Base-by-base conservation (phyloP, 2,888 invertebrate genomes). In the Ametastegia equiseti region DNA sequence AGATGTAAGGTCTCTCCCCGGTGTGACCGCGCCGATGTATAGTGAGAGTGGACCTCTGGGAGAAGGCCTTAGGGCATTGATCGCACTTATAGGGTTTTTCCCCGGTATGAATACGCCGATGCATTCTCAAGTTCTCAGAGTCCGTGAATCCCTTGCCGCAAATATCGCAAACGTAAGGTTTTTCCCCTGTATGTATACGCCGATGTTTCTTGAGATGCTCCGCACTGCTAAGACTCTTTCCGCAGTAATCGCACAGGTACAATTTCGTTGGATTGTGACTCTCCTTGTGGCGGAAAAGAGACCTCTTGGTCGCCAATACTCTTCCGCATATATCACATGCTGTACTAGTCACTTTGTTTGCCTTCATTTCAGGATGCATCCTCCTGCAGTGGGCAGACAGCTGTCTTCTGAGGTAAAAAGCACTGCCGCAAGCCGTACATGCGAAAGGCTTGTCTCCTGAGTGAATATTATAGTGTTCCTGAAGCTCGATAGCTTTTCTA, bases 151-250 rank as follows among this genome's bases (percentile, higher is more conserved):
- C 92, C 84, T 93, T 93, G 47, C 92, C 92, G 84, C 93, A 93
- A 5, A 91, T 90, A 81, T 92, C 91, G 83, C 93, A 93, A 0
- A 92, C 92, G 82, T 92, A 92, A 0, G 92, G 92, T 83, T 93
- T 94, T 82, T 94, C 94, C 0, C 94, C 94, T 0, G 93, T 93
- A 83, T 94, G 94, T 30, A 93, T 92, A 23, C 92, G 89, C 45
- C 92, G 84, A 83, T 93, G 93, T 71, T 92, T 92, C 83, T 92
- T 92, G 45, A 93, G 86, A 33, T 92, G 92, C 54, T 92, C 92
- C 0, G 91, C 91, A 71, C 92, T 92, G 81, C 92, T 92, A 23
- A 94, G 88, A 82, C 92, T 92, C 85, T 93, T 93, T 6, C 93
- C 93, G 82, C 94, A 93, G 2, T 92, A 91, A 81, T 93, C 93